Evolutionary conservation across 2,797 vertebrate genomes (phyloP).

Genomic region (Sebastes steindachneri): DNA sequence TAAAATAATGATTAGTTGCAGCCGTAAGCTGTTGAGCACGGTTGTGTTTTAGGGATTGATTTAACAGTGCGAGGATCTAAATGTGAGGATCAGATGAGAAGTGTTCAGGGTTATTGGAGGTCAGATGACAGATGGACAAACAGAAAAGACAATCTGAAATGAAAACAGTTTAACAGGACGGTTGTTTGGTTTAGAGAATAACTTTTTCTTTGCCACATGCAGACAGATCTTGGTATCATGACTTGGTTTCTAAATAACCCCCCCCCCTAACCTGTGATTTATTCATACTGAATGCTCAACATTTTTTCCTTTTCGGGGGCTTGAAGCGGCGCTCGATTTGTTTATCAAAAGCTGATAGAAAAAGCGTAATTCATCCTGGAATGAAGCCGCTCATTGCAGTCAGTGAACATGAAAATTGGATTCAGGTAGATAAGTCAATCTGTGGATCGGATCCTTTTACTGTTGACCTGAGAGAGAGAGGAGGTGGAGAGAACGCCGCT

Average conservation of each 20-base stretch:
- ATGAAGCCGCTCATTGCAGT: constrained; percentile 81
- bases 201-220: constrained; percentile 13
- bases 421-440: constrained; percentile 86
- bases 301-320: constrained; percentile 58
- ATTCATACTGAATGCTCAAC: constrained; percentile 69
- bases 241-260: constrained; percentile 53
- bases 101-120: background rate
- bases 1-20: background rate
- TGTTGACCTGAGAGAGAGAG: constrained; percentile 74
- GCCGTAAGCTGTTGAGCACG: background rate
- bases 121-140: constrained; percentile 21
- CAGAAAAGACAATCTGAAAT: background rate
- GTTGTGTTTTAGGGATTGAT: background rate
- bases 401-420: constrained; percentile 87
- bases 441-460: constrained; percentile 79
- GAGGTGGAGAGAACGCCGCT: constrained; percentile 31
- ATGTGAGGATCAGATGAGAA: background rate
- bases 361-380: constrained; percentile 82
- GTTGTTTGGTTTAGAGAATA: constrained; percentile 31
- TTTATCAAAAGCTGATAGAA: constrained; percentile 85
- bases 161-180: constrained; percentile 37
- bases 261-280: constrained; percentile 63
- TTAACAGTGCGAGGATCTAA: background rate
- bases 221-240: constrained; percentile 27
- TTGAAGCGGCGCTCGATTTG: constrained; percentile 76